Evolutionary conservation across 2,113 vertebrate genomes (phyloP), one percentile per base, ranked within the genome.

Genomic region (Muntiacus reevesi): DNA sequence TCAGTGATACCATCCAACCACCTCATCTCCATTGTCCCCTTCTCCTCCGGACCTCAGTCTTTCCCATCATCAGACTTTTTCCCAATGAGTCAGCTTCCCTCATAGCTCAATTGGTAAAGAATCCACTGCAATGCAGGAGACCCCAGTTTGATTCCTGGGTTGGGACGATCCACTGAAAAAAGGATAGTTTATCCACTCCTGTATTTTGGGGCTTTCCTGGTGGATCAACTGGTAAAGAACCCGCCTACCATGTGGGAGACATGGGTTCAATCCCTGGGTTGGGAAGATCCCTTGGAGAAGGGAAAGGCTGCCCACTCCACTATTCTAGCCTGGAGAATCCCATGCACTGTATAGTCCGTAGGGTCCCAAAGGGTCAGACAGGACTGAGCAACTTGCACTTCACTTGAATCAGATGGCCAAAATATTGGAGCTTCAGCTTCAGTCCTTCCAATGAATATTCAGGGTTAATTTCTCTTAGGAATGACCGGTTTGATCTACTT

Each of bases 311-410:
- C 17, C n/a, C n/a, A 71, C n/a, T 71, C 1, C 4, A 36, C 17
- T 71, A 71, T 71, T 36, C 8, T 21, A n/a, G 64, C n/a, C n/a
- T 36, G n/a, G 64, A 36, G 17, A 71, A 36, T 71, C 21, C n/a
- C 64, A 21, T 71, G n/a, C 17, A 21, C 64, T 71, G 64, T 36
- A 19, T 10, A 71, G 64, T 71, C n/a, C 9, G 3, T 3, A 17
- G n/a, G 16, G n/a, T 36, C 9, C 9, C n/a, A 36, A 71, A 36
- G 4, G 21, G n/a, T 11, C n/a, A 21, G n/a, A 71, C 4, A 36
- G 4, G 17, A 71, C 17, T 21, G 64, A 71, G 1, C 0, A 2
- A 71, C 64, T 71, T 21, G n/a, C 4, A 36, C 0, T 0, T 71
- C 9, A 36, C 64, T 71, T 71, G 64, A 19, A 25, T 74, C n/a